Conservation (phyloP, 2,888 invertebrate genomes). For the Osmoderma eremita region DNA sequence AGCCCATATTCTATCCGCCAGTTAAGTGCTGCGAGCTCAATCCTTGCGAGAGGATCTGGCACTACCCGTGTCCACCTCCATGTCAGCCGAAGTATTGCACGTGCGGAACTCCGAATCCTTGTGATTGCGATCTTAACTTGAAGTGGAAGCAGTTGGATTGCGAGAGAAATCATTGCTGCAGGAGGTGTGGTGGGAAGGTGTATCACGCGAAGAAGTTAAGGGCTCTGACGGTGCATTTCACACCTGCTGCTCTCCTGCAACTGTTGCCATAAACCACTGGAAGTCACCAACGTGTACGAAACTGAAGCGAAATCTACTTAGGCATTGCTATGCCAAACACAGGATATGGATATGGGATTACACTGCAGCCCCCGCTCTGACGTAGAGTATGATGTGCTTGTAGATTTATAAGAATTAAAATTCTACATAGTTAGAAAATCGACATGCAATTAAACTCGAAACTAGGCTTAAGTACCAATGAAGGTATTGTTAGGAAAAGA, state of each 20-base stretch:
- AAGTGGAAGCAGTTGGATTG: slow-evolving; percentile 44
- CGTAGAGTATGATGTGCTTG: too few species aligned
- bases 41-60: slow-evolving; percentile 51
- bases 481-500: too few species aligned
- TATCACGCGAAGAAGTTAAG: slow-evolving; percentile 61
- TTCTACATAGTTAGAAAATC: too few species aligned
- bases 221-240: slow-evolving; percentile 65
- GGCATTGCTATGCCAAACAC: slow-evolving; percentile 65
- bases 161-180: slow-evolving; percentile 54
- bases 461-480: too few species aligned
- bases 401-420: too few species aligned
- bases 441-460: too few species aligned
- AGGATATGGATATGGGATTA: slow-evolving; percentile 64
- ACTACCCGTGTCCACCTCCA: slow-evolving; percentile 46
- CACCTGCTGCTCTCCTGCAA: slow-evolving; percentile 66
- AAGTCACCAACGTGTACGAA: slow-evolving; percentile 64
- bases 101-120: slow-evolving; percentile 49
- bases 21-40: slow-evolving; percentile 58
- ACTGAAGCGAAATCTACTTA: slow-evolving; percentile 66
- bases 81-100: slow-evolving; percentile 50
- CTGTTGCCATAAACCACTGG: slow-evolving; percentile 65
- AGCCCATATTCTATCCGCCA: slow-evolving; percentile 51
- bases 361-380: slow-evolving; percentile 47
- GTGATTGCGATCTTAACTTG: slow-evolving; percentile 49
- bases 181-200: slow-evolving; percentile 61